Evolutionary conservation across 1,140 invertebrate species (phyloP), one percentile per base, ranked within the genome.

Genomic region (Papilio dardanus): DNA sequence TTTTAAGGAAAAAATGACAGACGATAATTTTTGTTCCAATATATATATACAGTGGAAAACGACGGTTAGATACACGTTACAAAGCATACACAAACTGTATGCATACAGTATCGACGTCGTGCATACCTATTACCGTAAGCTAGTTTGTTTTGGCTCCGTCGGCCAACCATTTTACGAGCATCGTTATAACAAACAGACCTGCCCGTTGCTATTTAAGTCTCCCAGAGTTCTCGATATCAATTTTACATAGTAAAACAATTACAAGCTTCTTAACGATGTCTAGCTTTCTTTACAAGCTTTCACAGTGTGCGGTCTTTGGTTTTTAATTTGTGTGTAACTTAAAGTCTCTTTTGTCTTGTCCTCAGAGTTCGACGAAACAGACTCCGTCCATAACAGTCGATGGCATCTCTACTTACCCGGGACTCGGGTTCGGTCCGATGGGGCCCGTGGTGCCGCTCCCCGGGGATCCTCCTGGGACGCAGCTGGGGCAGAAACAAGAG

Each of bases 361-460:
- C 86, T 21, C 86, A 92, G 92, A 92, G 84, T 75, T 88, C 90
- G 68, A 92, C 90, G 78, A 89, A 91, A 93, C 82, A 85, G 75
- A 93, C 77, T 93, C 91, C 91, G 91, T 93, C 91, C 90, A 92
- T 90, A 84, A 86, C 86, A 82, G 84, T 90, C 83, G 89, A 93
- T 92, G 90, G 87, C 78, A 86, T 86, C 68, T 89, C 90, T 54
- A 92, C 92, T 58, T 93, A 89, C 76, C 90, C 89, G 21, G 89
- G 92, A 14, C 78, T 92, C 33, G 90, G 88, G 6, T 92, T 93
- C 78, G 90, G 91, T n/a, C 89, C 91, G 46, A 93, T 92, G 91
- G 91, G 91, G 21, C 90, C 92, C 1, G 90, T 91, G 78, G 88
- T 81, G 8, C 87, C 87, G 3, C 37, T 91, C 16, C 89, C 91